Evolutionary conservation across 2,113 vertebrate genomes (phyloP).

Genomic region (Laticauda colubrina): DNA sequence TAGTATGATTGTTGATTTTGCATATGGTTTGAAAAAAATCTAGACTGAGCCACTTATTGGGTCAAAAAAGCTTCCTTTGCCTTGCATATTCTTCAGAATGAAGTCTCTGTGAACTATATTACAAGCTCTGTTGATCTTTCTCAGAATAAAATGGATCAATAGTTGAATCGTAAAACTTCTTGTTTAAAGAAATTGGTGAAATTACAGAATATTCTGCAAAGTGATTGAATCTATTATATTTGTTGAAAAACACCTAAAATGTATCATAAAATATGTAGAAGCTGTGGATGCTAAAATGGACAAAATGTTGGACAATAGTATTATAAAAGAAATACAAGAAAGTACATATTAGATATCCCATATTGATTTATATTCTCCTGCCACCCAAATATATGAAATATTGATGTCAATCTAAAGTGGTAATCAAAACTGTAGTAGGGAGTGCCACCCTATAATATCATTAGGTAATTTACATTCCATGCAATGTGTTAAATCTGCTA

Average conservation of each 20-base stretch:
- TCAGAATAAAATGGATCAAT: not conserved
- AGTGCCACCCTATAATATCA: not conserved
- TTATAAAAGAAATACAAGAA: not conserved
- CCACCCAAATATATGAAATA: not conserved
- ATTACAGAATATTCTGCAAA: not conserved
- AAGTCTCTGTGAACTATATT: not conserved
- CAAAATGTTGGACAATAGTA: not conserved
- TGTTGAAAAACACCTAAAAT: not conserved
- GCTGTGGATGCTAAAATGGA: not conserved
- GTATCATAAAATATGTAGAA: not conserved
- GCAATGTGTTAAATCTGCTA: not conserved
- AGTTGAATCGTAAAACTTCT: not conserved
- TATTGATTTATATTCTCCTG: not conserved
- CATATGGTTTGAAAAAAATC: not conserved
- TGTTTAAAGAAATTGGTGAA: not conserved
- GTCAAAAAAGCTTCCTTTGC: not conserved
- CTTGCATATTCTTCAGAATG: not conserved
- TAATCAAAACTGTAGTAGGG: not conserved
- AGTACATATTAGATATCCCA: not conserved
- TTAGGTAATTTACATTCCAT: not conserved
- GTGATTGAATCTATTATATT: not conserved
- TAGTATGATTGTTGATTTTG: not conserved
- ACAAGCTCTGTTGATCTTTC: not conserved
- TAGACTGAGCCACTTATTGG: not conserved
- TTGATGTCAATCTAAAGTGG: not conserved